Percentiles rank a stretch among this genome's conserved stretches.
These are phyloP conservation scores for Eulemur albifrons DNA, from an alignment of 2,797 vertebrate species.

Conservation along the genomic window DNA sequence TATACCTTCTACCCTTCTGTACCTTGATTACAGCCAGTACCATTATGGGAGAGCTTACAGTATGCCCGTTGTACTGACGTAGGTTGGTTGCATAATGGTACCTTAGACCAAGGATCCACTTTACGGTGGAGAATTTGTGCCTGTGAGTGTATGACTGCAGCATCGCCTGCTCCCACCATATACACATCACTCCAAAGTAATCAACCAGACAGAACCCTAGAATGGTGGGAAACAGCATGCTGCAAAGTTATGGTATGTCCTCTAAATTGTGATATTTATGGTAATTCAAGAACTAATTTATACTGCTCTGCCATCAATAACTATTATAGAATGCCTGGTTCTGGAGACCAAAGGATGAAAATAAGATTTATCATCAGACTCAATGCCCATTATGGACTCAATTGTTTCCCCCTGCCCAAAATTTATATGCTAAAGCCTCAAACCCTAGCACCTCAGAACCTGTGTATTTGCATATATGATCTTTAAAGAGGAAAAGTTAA, in stretches of 20 bases:
- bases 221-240: background rate
- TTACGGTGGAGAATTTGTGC: background rate
- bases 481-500: background rate
- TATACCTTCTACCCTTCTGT: background rate
- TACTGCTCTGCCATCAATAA: background rate
- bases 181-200: background rate
- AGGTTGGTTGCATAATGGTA: background rate
- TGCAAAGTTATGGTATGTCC: background rate
- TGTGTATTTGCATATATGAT: background rate
- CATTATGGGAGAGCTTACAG: background rate
- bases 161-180: background rate
- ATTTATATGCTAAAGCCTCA: background rate
- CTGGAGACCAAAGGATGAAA: background rate
- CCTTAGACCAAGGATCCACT: background rate
- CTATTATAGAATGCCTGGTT: background rate
- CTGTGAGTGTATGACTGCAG: background rate
- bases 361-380: background rate
- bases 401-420: fast-evolving
- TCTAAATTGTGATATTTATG: background rate
- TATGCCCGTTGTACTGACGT: background rate
- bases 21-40: background rate
- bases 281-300: background rate
- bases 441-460: background rate
- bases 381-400: background rate
- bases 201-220: background rate